phyloP scores from a whole-genome alignment of 2,797 vertebrate genomes.

The Chromis chromis region DNA sequence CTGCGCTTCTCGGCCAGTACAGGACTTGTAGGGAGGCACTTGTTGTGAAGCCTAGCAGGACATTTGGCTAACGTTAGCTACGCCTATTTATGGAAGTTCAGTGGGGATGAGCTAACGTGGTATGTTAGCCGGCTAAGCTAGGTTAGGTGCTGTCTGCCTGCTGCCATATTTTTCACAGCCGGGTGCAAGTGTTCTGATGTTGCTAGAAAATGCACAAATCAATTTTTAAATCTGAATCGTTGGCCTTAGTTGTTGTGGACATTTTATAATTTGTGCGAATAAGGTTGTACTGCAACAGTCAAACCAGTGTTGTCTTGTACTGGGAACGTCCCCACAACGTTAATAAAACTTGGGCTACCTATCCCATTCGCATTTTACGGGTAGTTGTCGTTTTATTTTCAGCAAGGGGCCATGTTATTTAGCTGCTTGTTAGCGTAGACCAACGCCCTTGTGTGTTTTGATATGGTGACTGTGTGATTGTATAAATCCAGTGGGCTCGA shows the following conservation, averaged over 20 bases:
- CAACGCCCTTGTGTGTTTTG: constrained; percentile 32
- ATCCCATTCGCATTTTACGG: neutral
- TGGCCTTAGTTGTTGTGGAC: neutral
- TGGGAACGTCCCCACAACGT: neutral
- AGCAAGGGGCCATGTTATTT: neutral
- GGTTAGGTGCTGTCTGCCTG: constrained; percentile 48
- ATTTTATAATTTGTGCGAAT: fast-evolving
- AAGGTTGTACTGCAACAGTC: neutral
- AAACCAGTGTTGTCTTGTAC: neutral
- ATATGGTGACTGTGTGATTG: neutral
- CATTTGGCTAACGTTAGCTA: constrained; percentile 62
- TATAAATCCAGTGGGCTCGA: constrained; percentile 19
- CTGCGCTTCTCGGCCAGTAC: neutral
- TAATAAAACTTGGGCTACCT: constrained; percentile 44
- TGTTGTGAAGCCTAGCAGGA: constrained; percentile 59
- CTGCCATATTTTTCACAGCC: constrained; percentile 47
- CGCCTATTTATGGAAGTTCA: constrained; percentile 74
- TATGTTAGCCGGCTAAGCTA: constrained; percentile 62
- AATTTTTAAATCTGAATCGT: neutral
- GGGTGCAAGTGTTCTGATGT: constrained; percentile 6
- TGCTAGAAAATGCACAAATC: neutral
- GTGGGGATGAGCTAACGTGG: constrained; percentile 65
- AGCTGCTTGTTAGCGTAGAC: neutral
- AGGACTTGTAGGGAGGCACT: constrained; percentile 17
- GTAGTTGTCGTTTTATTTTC: neutral